These are phyloP conservation scores for Paelopatides confundens DNA, from an alignment of 53 echinoderm and acorn worm species.

Conservation along the genomic window DNA sequence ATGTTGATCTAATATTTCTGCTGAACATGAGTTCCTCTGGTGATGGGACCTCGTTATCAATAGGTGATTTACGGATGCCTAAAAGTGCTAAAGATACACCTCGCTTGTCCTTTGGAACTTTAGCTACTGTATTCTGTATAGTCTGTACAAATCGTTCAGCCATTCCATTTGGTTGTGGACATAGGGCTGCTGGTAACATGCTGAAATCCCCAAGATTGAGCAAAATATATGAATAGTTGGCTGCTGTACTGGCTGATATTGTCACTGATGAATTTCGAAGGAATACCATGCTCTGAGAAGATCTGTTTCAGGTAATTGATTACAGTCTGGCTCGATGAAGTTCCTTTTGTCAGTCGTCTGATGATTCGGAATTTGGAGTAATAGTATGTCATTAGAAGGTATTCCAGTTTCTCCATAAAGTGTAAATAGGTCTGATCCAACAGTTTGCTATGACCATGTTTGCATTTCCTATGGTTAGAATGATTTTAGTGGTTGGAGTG, in stretches of 20 bases:
- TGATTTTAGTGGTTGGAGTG: no score
- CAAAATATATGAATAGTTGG: conserved; percentile 27
- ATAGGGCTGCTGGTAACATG: conserved; percentile 63
- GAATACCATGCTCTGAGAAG: conserved; percentile 73
- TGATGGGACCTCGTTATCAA: no score
- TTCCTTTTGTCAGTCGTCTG: conserved; percentile 29
- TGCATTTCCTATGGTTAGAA: no score
- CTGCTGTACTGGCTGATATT: conserved; percentile 48
- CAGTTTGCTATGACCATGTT: no score
- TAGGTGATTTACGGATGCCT: no score
- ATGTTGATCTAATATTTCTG: no score
- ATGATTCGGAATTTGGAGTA: conserved; percentile 7
- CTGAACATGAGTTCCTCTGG: no score
- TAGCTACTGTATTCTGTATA: no score
- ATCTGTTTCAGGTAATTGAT: conserved; percentile 39
- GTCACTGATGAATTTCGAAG: conserved; percentile 58
- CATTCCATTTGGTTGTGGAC: conserved; percentile 60
- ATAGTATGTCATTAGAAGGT: neutral
- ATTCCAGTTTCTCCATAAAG: no score
- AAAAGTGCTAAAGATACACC: no score
- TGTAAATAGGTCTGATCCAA: no score
- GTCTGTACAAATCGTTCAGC: conserved; percentile 66
- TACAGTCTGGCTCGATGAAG: conserved; percentile 36
- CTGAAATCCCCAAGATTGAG: conserved; percentile 32
- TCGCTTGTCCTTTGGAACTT: no score